Percentiles rank a stretch among this genome's conserved stretches.
Conservation (phyloP, 2,113 vertebrate genomes). For the Aphyosemion australe region DNA sequence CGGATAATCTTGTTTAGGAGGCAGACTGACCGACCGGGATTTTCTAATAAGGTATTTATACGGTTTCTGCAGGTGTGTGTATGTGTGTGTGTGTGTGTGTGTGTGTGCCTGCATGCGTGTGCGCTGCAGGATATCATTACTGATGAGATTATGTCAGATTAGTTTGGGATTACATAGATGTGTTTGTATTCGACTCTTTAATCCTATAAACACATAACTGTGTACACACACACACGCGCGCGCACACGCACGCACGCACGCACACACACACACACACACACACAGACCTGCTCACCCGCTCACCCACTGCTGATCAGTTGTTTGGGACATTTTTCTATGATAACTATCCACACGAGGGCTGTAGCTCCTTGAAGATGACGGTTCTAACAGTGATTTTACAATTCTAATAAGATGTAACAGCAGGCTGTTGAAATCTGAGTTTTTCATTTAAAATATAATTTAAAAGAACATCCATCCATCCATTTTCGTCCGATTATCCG, state of each 20-base stretch:
- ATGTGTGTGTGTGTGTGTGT: not conserved
- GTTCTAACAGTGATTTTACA: not conserved
- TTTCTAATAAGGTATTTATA: conserved; percentile 23
- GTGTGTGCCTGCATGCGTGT: conserved; percentile 6
- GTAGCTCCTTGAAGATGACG: not conserved
- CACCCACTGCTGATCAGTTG: conserved; percentile 6
- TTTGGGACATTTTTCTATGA: conserved; percentile 4
- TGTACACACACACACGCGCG: not conserved
- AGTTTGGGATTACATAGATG: conserved; percentile 75
- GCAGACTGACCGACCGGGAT: conserved; percentile 15
- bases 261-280: not conserved
- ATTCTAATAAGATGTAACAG: not conserved
- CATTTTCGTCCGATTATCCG: no score
- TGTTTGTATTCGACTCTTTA: conserved; percentile 62
- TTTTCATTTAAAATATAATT: no score
- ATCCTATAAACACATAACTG: conserved; percentile 68
- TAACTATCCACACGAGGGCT: not conserved
- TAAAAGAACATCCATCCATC: no score
- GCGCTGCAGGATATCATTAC: conserved; percentile 65
- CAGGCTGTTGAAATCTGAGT: not conserved
- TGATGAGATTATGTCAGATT: conserved; percentile 78
- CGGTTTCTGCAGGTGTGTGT: conserved; percentile 27
- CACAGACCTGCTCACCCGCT: not conserved
- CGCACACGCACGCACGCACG: no score
- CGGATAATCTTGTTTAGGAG: conserved; percentile 9